Percentiles rank a stretch among this genome's conserved stretches.
These are phyloP conservation scores for Pristionchus exspectatus DNA, from an alignment of 2,888 invertebrate species.

Conservation along the genomic window DNA sequence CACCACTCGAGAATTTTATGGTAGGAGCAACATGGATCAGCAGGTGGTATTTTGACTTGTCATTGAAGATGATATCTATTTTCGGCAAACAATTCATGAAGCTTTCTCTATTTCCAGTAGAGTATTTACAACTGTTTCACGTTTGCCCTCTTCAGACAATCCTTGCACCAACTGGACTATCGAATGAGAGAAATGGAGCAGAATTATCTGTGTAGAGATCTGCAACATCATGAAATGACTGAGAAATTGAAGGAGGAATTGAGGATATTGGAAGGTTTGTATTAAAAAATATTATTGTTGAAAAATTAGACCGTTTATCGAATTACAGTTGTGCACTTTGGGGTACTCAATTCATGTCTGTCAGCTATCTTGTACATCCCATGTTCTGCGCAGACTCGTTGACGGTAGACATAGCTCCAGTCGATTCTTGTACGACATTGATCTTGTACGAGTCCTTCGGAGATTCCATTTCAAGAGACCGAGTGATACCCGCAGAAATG, in stretches of 20 bases:
- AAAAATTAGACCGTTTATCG: too few relatives aligned
- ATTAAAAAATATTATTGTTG: too few relatives aligned
- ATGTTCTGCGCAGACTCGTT: neutral
- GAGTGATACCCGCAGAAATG: neutral
- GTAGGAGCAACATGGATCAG: too few relatives aligned
- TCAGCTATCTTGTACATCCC: neutral
- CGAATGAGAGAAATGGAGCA: conserved; percentile 83
- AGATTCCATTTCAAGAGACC: neutral
- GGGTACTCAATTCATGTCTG: neutral
- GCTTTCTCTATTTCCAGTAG: too few relatives aligned
- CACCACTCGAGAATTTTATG: too few relatives aligned
- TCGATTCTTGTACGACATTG: neutral
- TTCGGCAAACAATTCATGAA: neutral
- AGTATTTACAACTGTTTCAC: neutral
- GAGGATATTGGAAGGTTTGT: conserved; percentile 79
- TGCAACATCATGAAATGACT: conserved; percentile 82
- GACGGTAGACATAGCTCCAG: neutral
- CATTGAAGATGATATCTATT: too few relatives aligned
- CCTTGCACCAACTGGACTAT: conserved; percentile 84
- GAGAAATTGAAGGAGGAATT: conserved; percentile 82
- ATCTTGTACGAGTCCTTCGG: neutral
- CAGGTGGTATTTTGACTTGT: too few relatives aligned
- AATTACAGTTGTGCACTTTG: too few relatives aligned
- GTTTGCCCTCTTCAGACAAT: conserved; percentile 83
- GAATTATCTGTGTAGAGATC: conserved; percentile 76